phyloP scores from a whole-genome alignment of 2,113 vertebrate species.

The Alethe diademata region DNA sequence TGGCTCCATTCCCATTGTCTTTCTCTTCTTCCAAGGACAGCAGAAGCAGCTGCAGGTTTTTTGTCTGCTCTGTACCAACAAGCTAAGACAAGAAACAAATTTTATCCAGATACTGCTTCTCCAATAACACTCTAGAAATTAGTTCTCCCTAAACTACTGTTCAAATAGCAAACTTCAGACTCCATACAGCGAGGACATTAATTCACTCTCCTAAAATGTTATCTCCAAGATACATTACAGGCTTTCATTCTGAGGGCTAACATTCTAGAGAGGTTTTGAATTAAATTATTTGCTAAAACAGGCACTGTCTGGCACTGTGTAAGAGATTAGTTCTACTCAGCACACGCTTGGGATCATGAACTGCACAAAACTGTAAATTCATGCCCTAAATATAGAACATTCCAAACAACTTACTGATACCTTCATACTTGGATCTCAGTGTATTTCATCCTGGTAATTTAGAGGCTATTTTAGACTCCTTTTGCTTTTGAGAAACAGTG shows the following conservation, averaged over 20 bases:
- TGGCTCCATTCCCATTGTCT: neutral
- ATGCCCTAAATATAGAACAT: slow-evolving; percentile 39
- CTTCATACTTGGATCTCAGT: neutral
- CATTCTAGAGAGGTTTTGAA: slow-evolving; percentile 52
- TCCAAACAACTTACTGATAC: slow-evolving; percentile 44
- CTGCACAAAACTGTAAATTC: slow-evolving; percentile 51
- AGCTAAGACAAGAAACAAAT: neutral
- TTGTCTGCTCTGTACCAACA: neutral
- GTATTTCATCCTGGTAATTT: neutral
- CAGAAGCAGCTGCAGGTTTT: neutral
- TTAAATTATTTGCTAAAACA: slow-evolving; percentile 66
- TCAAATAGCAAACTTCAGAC: slow-evolving; percentile 28
- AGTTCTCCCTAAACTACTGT: slow-evolving; percentile 22
- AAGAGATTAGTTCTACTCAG: slow-evolving; percentile 21
- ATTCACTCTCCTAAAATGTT: neutral
- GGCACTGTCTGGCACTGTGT: slow-evolving; percentile 34
- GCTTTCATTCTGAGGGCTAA: slow-evolving; percentile 1
- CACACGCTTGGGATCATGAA: slow-evolving; percentile 38
- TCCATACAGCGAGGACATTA: neutral
- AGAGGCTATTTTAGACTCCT: neutral
- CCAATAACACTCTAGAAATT: neutral
- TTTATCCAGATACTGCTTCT: neutral
- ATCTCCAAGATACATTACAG: slow-evolving; percentile 29
- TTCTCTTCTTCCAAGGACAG: neutral
- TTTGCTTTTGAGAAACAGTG: neutral